A percentile compares a stretch with the other conserved stretches of the same genome.
These are phyloP conservation scores for Ianthella basta DNA, from an alignment of 37 sponge, comb jelly and placozoan genomes.

Conservation along the genomic window DNA sequence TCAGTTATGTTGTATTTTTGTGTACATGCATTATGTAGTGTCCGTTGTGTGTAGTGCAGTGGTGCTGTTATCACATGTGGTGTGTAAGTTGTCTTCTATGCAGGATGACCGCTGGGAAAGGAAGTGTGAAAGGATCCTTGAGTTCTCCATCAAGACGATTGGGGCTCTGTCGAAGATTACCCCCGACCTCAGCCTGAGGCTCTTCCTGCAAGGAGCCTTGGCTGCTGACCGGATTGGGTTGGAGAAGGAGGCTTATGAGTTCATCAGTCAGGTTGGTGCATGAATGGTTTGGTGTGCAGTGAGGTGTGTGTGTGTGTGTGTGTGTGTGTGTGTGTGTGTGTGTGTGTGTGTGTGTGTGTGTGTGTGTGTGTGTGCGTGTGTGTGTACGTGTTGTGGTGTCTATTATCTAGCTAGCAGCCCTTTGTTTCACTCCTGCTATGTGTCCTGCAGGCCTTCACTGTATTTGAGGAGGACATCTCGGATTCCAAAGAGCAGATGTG, in stretches of 20 bases:
- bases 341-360: too few relatives aligned
- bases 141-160: conserved; percentile 86
- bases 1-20: too few relatives aligned
- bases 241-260: conserved; percentile 97
- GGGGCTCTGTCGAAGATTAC: conserved; percentile 70
- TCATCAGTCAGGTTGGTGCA: conserved; percentile 81
- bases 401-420: too few relatives aligned
- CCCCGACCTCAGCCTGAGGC: conserved; percentile 79
- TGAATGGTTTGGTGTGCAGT: background rate
- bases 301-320: background rate
- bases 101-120: conserved; percentile 94
- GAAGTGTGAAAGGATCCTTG: conserved; percentile 94
- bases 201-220: conserved; percentile 96
- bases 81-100: background rate
- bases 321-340: too few relatives aligned
- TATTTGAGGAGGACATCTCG: conserved; percentile 95
- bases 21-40: background rate
- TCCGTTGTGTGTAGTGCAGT: background rate
- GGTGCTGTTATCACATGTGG: background rate
- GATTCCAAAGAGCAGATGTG: conserved; percentile 93
- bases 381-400: too few relatives aligned
- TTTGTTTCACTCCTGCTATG: background rate
- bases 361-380: too few relatives aligned
- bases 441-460: conserved; percentile 80
- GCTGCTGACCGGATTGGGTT: conserved; percentile 80